Percentiles rank a stretch among this genome's conserved stretches.
phyloP scores from a whole-genome alignment of 2,797 vertebrate species.

The Apogon talboti region DNA sequence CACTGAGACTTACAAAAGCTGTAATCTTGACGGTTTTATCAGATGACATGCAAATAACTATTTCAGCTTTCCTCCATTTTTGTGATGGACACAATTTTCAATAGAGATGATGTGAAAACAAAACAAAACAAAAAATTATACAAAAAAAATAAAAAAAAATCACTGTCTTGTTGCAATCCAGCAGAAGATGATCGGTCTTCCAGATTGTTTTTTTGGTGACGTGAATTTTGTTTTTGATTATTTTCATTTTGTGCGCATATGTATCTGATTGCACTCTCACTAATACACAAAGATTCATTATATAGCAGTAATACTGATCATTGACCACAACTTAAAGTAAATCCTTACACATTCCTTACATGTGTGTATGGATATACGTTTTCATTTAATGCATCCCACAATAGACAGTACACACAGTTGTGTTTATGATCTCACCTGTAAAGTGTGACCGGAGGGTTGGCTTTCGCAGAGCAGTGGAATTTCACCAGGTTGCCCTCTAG shows the following conservation, averaged over 20 bases:
- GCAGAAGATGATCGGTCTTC: constrained; percentile 56
- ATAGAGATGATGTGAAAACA: constrained; percentile 52
- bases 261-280: constrained; percentile 56
- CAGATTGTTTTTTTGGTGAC: constrained; percentile 45
- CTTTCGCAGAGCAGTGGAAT: constrained; percentile 97
- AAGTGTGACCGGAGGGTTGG: constrained; percentile 94
- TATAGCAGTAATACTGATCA: constrained; percentile 38
- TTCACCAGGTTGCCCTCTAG: constrained; percentile 94
- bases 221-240: constrained; percentile 48
- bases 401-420: not conserved
- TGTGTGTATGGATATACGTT: too few species aligned
- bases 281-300: too few species aligned
- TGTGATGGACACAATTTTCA: constrained; percentile 61
- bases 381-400: too few species aligned
- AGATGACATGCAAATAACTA: constrained; percentile 38
- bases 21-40: constrained; percentile 60
- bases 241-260: constrained; percentile 42
- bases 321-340: constrained; percentile 25
- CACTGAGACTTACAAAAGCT: constrained; percentile 4
- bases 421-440: constrained; percentile 88
- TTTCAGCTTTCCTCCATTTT: constrained; percentile 44
- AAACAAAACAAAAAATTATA: constrained; percentile 50
- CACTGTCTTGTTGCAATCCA: constrained; percentile 48
- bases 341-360: not conserved
- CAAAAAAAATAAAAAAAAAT: constrained; percentile 52